Percentiles rank a stretch among this genome's conserved stretches.
These are phyloP conservation scores for Ctenosaura bakeri DNA, from an alignment of 2,797 vertebrate species.

Conservation along the genomic window DNA sequence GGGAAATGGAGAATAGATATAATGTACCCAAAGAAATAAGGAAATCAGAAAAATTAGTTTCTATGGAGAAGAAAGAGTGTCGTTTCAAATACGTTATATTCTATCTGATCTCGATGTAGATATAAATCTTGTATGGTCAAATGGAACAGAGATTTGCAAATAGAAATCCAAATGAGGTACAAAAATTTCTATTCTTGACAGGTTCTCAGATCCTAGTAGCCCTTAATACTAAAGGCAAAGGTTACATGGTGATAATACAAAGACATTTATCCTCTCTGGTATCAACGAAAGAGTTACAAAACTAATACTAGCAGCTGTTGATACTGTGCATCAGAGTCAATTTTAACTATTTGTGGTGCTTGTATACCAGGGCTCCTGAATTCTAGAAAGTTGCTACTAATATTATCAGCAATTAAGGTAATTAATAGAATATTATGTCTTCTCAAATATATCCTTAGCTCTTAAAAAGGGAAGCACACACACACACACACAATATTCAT, in stretches of 20 bases:
- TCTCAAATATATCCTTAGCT: not conserved
- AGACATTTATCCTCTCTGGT: not conserved
- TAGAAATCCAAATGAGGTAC: not conserved
- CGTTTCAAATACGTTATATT: not conserved
- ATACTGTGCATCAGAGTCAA: not conserved
- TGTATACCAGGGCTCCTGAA: not conserved
- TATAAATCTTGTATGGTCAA: not conserved
- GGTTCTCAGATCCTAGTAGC: not conserved
- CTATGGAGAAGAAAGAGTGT: not conserved
- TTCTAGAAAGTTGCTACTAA: not conserved
- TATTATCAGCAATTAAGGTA: not conserved
- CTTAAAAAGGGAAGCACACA: not conserved
- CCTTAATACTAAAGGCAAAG: not conserved
- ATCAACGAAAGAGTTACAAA: not conserved
- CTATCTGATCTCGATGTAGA: not conserved
- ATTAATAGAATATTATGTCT: not conserved
- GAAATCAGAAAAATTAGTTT: not conserved
- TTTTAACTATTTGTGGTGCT: not conserved
- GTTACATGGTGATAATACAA: not conserved
- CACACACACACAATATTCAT: too few relatives aligned
- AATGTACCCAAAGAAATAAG: not conserved
- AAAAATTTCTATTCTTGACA: constrained; percentile 14
- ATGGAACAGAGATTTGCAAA: constrained; percentile 8
- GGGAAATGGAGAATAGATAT: not conserved
- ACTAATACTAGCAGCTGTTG: not conserved